phyloP scores from a whole-genome alignment of 2,113 vertebrate genomes.

The Melanerpes aurifrons region DNA sequence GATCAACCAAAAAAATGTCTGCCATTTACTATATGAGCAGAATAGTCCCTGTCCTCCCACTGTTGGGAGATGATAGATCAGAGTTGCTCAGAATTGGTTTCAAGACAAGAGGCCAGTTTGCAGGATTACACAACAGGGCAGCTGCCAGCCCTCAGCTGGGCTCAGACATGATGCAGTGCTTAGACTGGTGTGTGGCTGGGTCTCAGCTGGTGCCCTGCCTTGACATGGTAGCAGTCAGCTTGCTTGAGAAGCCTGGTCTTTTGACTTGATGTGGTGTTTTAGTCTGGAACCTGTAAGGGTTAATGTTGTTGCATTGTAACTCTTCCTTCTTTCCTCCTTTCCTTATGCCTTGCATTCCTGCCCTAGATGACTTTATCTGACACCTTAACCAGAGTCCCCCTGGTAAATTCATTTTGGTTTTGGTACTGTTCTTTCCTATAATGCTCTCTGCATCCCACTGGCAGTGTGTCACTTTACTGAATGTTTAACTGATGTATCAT shows the following conservation, averaged over 20 bases:
- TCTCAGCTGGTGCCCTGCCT: not conserved
- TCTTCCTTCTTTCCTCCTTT: slow-evolving; percentile 15
- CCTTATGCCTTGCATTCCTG: not conserved
- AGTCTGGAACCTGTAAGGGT: not conserved
- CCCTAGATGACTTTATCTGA: not conserved
- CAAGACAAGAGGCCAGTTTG: not conserved
- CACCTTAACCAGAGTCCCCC: not conserved
- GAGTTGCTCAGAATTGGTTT: not conserved
- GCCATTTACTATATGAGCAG: not conserved
- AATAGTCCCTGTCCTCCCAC: not conserved
- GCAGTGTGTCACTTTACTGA: not conserved
- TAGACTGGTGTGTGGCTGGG: not conserved
- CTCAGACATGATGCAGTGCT: not conserved
- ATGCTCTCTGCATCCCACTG: not conserved
- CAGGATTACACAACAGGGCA: not conserved
- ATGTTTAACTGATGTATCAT: not conserved
- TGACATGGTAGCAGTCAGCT: not conserved
- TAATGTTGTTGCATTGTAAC: not conserved
- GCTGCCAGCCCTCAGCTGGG: not conserved
- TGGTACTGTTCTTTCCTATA: not conserved
- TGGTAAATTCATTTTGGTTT: not conserved
- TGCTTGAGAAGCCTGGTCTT: not conserved
- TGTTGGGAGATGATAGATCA: not conserved
- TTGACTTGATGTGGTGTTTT: not conserved
- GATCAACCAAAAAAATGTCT: not conserved